Conservation (phyloP, 2,797 vertebrate genomes). For the Sebastes matsubarae region DNA sequence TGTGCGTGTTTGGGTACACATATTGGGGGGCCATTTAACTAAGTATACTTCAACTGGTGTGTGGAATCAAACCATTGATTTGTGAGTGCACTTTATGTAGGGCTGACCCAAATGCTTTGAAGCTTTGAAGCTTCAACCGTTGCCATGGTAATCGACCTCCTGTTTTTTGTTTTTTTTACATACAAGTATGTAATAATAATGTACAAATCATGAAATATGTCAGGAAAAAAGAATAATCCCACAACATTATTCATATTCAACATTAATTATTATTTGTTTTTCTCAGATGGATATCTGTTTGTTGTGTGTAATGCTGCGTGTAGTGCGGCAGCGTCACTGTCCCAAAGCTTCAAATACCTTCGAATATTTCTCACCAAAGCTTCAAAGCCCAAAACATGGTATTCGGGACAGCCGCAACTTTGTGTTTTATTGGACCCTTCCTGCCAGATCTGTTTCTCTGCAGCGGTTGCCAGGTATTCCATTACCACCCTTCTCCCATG, state of each 20-base stretch:
- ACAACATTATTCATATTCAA: too few relatives aligned
- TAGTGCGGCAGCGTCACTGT: too few relatives aligned
- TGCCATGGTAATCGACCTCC: too few relatives aligned
- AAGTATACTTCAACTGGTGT: neutral
- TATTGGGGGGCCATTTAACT: neutral
- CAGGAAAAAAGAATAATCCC: too few relatives aligned
- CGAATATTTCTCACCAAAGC: neutral
- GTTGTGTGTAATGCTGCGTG: neutral
- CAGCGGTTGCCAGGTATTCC: conserved; percentile 42
- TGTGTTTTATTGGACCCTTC: neutral
- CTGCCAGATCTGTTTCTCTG: conserved; percentile 1
- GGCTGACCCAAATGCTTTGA: too few relatives aligned
- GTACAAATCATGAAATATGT: too few relatives aligned
- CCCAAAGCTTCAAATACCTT: neutral
- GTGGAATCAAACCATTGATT: neutral
- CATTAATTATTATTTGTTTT: too few relatives aligned
- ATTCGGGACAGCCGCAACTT: neutral
- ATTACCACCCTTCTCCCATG: conserved; percentile 50
- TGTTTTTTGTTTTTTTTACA: too few relatives aligned
- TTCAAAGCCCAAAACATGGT: neutral
- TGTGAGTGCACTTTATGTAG: neutral
- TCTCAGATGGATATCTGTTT: neutral
- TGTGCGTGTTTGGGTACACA: neutral
- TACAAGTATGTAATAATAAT: too few relatives aligned
- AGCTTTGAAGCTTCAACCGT: too few relatives aligned